phyloP scores from a whole-genome alignment of 2,113 vertebrate genomes.

The Periophthalmodon schlosseri region DNA sequence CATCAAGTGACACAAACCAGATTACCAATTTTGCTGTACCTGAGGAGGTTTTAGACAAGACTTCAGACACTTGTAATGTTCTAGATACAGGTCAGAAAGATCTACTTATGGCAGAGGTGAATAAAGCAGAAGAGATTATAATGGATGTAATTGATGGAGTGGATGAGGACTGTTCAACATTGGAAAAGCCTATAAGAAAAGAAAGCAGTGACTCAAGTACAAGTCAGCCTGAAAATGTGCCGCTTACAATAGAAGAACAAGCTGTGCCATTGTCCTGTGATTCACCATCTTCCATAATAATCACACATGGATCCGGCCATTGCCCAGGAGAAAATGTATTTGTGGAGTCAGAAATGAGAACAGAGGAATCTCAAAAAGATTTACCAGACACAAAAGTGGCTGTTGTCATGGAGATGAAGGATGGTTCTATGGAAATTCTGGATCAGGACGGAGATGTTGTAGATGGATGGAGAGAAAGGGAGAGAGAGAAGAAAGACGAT shows the following conservation, averaged over 20 bases:
- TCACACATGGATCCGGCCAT: neutral
- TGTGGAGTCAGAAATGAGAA: neutral
- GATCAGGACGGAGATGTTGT: neutral
- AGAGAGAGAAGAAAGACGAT: neutral
- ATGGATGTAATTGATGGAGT: neutral
- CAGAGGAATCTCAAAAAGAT: neutral
- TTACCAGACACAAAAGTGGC: neutral
- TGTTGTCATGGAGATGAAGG: neutral
- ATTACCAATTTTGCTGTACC: neutral
- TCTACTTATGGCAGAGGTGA: neutral
- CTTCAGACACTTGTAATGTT: conserved; percentile 4
- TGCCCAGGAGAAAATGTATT: neutral
- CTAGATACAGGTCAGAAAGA: conserved; percentile 18
- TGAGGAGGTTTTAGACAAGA: neutral
- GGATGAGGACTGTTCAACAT: neutral
- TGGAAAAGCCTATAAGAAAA: neutral
- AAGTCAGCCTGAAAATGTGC: neutral
- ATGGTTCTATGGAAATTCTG: neutral
- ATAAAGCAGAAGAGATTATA: neutral
- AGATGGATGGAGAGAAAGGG: conserved; percentile 41
- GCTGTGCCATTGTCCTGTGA: neutral
- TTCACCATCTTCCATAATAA: conserved; percentile 7
- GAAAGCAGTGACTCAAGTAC: neutral
- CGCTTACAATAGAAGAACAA: neutral
- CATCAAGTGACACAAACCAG: neutral